A percentile compares a stretch with the other conserved stretches of the same genome.
phyloP scores from a whole-genome alignment of 2,888 invertebrate species.

The Brenthis ino region DNA sequence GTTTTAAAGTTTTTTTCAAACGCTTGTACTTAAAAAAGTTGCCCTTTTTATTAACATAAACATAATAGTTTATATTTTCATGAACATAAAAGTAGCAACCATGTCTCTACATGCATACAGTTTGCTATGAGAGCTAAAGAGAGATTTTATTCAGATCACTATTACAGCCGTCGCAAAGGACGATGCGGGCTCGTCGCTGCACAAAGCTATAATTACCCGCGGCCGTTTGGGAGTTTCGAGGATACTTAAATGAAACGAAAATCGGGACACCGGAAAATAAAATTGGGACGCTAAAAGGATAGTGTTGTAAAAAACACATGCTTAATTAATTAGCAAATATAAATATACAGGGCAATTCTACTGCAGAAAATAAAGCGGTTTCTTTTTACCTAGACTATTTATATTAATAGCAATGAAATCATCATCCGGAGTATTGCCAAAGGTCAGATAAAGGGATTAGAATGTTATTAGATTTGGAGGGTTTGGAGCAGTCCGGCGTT shows the following conservation, averaged over 20 bases:
- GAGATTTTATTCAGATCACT: slow-evolving; percentile 1
- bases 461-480: background rate
- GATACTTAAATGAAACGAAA: slow-evolving; percentile 11
- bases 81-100: background rate
- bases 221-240: slow-evolving; percentile 1
- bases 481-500: background rate
- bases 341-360: background rate
- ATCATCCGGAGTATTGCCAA: background rate
- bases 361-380: background rate
- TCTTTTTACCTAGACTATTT: too few relatives aligned
- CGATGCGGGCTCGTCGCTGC: slow-evolving; percentile 14
- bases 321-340: background rate
- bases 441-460: slow-evolving; percentile 6
- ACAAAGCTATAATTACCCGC: slow-evolving; percentile 19
- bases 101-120: background rate
- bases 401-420: background rate
- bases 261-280: background rate
- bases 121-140: background rate
- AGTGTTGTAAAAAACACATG: background rate
- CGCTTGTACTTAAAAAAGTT: too few relatives aligned
- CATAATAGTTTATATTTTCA: too few relatives aligned
- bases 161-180: background rate
- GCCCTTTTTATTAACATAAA: too few relatives aligned
- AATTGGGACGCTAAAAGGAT: background rate
- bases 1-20: too few relatives aligned